Evolutionary conservation across 2,113 vertebrate genomes (phyloP).

Genomic region (Oxyruncus cristatus): DNA sequence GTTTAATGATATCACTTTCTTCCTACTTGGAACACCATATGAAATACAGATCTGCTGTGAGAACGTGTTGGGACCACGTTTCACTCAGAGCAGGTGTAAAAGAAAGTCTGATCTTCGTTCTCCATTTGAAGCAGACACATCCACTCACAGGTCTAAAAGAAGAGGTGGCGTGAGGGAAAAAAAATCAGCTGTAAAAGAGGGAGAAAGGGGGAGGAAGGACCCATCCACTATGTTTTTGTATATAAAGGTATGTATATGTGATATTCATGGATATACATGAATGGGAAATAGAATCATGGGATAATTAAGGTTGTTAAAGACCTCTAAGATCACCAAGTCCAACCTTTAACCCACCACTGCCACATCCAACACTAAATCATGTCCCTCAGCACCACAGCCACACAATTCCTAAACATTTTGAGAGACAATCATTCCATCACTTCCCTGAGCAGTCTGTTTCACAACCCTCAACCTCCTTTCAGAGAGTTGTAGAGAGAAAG

Average conservation of each 20-base stretch:
- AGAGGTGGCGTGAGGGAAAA: not conserved
- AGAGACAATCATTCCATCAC: not conserved
- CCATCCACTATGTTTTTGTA: rapidly evolving
- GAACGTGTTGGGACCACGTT: not conserved
- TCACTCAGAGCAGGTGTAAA: not conserved
- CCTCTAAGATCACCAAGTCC: not conserved
- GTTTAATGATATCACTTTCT: not conserved
- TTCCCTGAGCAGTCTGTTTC: not conserved
- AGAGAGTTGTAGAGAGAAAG: not conserved
- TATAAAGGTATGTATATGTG: not conserved
- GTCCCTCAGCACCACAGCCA: not conserved
- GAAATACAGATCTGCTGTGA: not conserved
- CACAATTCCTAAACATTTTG: not conserved
- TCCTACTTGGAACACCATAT: not conserved
- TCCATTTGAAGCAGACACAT: not conserved
- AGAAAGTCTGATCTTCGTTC: not conserved
- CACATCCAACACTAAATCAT: not conserved
- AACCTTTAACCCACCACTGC: not conserved
- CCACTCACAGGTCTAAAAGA: not conserved
- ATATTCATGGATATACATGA: too few relatives aligned
- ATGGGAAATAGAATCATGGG: not conserved
- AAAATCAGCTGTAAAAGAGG: not conserved
- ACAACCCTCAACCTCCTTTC: not conserved
- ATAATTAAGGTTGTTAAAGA: rapidly evolving
- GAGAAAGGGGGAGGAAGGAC: not conserved